phyloP scores from a whole-genome alignment of 2,113 vertebrate genomes.

The Apodemus speciosus region DNA sequence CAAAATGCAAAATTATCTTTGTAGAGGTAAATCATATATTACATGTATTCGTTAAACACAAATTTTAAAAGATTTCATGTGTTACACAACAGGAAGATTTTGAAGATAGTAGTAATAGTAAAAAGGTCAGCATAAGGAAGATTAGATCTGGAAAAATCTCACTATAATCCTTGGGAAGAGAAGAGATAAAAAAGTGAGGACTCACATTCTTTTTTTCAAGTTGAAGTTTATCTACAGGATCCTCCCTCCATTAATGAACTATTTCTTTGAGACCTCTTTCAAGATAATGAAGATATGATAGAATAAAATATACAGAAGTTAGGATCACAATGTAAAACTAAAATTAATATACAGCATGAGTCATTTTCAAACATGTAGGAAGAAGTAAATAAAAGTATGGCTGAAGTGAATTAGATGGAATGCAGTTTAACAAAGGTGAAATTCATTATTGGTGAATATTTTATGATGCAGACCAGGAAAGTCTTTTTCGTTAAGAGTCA shows the following conservation, averaged over 20 bases:
- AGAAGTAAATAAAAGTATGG: fast-evolving
- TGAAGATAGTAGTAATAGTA: not conserved
- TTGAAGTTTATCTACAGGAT: not conserved
- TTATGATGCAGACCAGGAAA: not conserved
- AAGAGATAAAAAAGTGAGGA: not conserved
- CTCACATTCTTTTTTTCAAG: not conserved
- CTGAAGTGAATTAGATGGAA: not conserved
- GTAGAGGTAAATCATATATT: not conserved
- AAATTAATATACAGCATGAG: not conserved
- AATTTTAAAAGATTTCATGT: not conserved
- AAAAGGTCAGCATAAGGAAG: not conserved
- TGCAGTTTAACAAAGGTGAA: not conserved
- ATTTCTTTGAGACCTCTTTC: not conserved
- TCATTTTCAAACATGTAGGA: not conserved
- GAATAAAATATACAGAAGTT: not conserved
- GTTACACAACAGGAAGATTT: not conserved
- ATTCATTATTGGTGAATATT: not conserved
- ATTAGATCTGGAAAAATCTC: not conserved
- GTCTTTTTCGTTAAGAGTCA: not conserved
- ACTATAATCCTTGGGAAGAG: not conserved
- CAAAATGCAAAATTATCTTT: not conserved
- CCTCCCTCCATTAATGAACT: not conserved
- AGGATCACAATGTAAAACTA: not conserved
- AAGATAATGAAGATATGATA: not conserved
- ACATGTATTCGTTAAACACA: not conserved